Conservation (phyloP, 2,797 vertebrate species). For the Rhinichthys osculus region DNA sequence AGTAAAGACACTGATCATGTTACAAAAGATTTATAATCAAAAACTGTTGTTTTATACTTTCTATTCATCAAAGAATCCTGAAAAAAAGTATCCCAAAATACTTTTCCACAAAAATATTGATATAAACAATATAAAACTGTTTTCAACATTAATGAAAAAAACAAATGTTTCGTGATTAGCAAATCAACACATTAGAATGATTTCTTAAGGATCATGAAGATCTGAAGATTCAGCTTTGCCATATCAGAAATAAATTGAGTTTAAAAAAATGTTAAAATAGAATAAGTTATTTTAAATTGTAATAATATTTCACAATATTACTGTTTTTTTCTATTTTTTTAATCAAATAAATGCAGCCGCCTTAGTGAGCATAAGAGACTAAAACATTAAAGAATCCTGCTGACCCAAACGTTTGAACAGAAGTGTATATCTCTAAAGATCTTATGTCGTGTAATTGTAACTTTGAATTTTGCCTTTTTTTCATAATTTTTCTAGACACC, state of each 20-base stretch:
- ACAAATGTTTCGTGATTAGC: background rate
- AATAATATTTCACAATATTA: background rate
- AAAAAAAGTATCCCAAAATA: no score
- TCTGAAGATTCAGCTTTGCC: no score
- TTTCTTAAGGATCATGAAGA: background rate
- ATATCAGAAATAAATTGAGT: background rate
- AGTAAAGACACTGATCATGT: background rate
- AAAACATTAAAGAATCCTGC: background rate
- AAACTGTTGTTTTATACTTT: no score
- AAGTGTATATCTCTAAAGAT: background rate
- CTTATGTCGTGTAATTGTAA: background rate
- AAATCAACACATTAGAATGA: background rate
- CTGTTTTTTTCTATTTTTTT: background rate
- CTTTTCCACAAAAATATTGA: no score
- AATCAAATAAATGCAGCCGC: background rate
- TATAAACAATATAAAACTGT: no score
- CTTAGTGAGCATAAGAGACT: background rate
- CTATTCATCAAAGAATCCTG: no score
- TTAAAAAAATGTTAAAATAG: background rate
- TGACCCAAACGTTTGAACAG: background rate
- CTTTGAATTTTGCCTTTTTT: background rate
- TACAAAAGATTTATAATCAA: background rate
- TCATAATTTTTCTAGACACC: background rate
- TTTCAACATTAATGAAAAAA: no score
- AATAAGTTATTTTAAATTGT: background rate